Conservation (phyloP, 2,113 vertebrate genomes). For the Istiophorus platypterus region DNA sequence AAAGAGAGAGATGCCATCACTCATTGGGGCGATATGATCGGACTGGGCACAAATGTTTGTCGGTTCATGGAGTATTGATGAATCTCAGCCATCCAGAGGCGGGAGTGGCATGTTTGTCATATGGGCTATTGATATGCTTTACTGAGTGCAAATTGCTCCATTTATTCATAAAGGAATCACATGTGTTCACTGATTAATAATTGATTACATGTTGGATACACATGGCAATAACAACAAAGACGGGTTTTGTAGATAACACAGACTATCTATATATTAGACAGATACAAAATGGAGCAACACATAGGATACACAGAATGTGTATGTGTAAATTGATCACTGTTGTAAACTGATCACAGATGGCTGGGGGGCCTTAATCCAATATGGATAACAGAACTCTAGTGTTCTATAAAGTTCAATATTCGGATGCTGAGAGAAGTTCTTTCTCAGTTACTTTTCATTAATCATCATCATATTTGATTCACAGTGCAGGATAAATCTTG, state of each 20-base stretch:
- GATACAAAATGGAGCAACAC: background rate
- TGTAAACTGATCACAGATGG: constrained; percentile 19
- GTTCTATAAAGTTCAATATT: background rate
- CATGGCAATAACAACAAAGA: constrained; percentile 23
- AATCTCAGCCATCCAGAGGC: constrained; percentile 39
- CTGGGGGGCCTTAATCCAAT: background rate
- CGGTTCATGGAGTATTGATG: constrained; percentile 68
- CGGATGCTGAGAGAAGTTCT: background rate
- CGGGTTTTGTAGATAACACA: background rate
- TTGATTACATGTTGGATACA: constrained; percentile 45
- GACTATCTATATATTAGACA: background rate
- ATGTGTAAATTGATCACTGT: constrained; percentile 3
- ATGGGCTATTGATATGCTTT: constrained; percentile 58
- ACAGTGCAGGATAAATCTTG: no score
- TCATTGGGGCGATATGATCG: constrained; percentile 47
- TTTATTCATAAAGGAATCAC: constrained; percentile 48
- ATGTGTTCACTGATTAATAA: constrained; percentile 60
- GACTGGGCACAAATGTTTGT: constrained; percentile 51
- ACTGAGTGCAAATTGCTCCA: constrained; percentile 44
- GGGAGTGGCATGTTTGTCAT: constrained; percentile 45
- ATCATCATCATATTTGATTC: no score
- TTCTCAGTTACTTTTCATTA: no score
- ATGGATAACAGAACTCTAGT: background rate
- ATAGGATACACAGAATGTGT: background rate
- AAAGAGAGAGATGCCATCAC: constrained; percentile 45